Evolutionary conservation across 2,888 invertebrate genomes (phyloP), one percentile per base, ranked within the genome.

Genomic region (Ernsta delagoae): DNA sequence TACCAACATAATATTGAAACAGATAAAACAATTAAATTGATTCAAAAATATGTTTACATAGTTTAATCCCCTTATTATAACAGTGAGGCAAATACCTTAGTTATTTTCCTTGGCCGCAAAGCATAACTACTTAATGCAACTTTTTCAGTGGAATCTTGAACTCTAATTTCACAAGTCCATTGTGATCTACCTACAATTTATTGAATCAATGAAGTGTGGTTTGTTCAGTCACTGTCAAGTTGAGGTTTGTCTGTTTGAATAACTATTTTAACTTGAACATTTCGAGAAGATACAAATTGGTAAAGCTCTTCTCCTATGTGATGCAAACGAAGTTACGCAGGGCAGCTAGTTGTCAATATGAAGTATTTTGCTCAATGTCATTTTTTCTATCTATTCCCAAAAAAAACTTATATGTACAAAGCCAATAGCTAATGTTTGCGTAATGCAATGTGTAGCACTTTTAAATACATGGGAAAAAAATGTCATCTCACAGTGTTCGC

Each of bases 91-190:
- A 4, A 31, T 34, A 12, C 77, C 77, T 79, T 73, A 70, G 70
- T 65, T 34, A 57, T 71, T 83, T 79, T 79, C 83, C 84, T 84
- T 85, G 85, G 81, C 81, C 83, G 75, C 81, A 70, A 79, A 73
- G 62, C 79, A 83, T 74, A 78, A 79, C 71, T 71, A 71, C 70
- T 72, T 71, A 75, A 70, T 70, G 70, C 70, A 68, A 16, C 11
- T 73, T 68, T 70, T 74, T 83, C 84, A 82, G 81, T 70, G 11
- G 75, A 75, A 78, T 81, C 79, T 79, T 78, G 70, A 74, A 54
- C 60, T 57, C 54, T 39, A n/a, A 76, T 79, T 75, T 78, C 66
- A 71, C 74, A 77, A 78, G 75, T 45, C 60, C 70, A 72, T 59
- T 75, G 70, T 72, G 64, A 74, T 75, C 68, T 48, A 62, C 66